A percentile compares a stretch with the other conserved stretches of the same genome.
Evolutionary conservation across 2,797 vertebrate genomes (phyloP).

Genomic region (Hydrophis major): DNA sequence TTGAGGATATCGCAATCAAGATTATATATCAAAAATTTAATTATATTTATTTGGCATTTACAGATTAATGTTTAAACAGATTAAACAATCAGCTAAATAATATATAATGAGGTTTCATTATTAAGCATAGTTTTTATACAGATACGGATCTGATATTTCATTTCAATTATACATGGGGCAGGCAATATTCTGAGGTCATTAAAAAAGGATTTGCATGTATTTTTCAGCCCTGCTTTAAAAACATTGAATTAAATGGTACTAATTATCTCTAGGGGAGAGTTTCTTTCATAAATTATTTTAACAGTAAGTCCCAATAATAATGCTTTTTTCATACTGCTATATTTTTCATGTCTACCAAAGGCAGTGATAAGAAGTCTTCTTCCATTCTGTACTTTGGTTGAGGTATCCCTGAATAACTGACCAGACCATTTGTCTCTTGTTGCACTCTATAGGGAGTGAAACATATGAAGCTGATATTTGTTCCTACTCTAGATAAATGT

Average conservation of each 20-base stretch:
- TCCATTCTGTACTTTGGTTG: neutral
- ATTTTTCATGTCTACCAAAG: neutral
- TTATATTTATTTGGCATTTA: neutral
- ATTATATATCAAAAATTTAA: neutral
- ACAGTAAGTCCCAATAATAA: neutral
- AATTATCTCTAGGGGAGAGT: neutral
- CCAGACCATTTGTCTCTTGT: neutral
- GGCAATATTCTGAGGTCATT: neutral
- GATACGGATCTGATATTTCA: neutral
- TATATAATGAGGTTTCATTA: neutral
- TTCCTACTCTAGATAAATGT: neutral
- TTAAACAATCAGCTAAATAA: neutral
- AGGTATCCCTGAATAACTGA: neutral
- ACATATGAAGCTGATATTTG: neutral
- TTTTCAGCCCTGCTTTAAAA: neutral
- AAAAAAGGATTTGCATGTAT: neutral
- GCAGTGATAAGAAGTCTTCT: neutral
- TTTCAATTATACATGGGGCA: neutral
- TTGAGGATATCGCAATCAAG: neutral
- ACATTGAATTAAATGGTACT: neutral
- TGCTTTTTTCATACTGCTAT: neutral
- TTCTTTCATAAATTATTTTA: neutral
- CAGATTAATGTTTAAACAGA: neutral
- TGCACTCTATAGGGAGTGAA: neutral
- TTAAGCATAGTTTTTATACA: conserved; percentile 1